Percentiles rank a stretch among this genome's conserved stretches.
phyloP scores from a whole-genome alignment of 2,888 invertebrate genomes.

The Pharmacophagus antenor region DNA sequence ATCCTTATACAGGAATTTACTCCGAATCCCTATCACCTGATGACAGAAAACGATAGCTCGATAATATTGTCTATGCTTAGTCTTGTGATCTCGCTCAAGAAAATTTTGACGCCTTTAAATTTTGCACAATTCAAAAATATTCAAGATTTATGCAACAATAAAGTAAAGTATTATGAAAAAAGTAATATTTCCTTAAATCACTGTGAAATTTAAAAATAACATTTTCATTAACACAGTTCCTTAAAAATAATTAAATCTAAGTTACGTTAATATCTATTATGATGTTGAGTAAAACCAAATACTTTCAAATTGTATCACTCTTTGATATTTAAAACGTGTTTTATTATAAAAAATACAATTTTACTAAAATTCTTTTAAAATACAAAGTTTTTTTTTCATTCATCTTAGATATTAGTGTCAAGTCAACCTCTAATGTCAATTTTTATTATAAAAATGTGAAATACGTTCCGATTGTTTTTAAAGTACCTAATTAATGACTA shows the following conservation, averaged over 20 bases:
- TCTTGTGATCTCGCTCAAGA: conserved; percentile 68
- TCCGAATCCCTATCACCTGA: conserved; percentile 75
- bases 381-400: background rate
- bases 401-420: background rate
- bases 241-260: too few relatives aligned
- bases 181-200: background rate
- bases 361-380: background rate
- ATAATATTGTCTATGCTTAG: conserved; percentile 72
- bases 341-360: too few relatives aligned
- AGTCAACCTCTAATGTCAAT: background rate
- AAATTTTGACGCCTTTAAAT: conserved; percentile 16
- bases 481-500: background rate
- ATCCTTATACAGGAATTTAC: conserved; percentile 61
- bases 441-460: background rate
- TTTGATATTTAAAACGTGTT: too few relatives aligned
- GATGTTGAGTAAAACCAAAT: too few relatives aligned
- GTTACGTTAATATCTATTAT: too few relatives aligned
- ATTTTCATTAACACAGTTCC: too few relatives aligned
- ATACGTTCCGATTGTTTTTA: background rate
- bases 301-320: too few relatives aligned
- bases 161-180: background rate
- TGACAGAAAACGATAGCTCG: conserved; percentile 72
- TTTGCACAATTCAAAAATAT: background rate
- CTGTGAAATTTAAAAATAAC: too few relatives aligned
- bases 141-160: background rate